Evolutionary conservation across 2,888 invertebrate species (phyloP), one percentile per base, ranked within the genome.

Genomic region (Xanthostigma xanthostigma): DNA sequence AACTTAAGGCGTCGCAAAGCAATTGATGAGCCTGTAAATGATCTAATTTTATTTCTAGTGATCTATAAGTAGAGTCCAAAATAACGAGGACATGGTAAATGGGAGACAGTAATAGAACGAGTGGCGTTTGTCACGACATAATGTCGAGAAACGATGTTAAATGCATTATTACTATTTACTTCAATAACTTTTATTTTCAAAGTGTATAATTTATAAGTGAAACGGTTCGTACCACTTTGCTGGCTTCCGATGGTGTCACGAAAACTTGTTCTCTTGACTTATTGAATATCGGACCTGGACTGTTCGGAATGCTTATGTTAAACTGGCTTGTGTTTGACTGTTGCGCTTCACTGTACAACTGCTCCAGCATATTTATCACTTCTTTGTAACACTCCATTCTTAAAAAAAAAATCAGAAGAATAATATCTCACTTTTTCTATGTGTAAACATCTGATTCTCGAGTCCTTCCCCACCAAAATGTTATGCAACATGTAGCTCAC

Each of bases 331-430:
- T 50, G 46, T 50, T 49, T 39, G 52, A 48, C 44, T 43, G 44
- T 3, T 39, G 44, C 9, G 75, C 75, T 54, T 76, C 75, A 56
- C 76, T 75, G 55, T 80, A 79, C 13, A 84, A 62, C 44, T 77
- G 75, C 59, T 88, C 86, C 46, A 90, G 64, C 64, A 89, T 85
- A 33, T 77, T 74, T 45, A 85, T 82, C 27, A 95, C 80, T 66
- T 91, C 86, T 57, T 87, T 86, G 64, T 94, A 95, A 59, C 89
- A 85, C 60, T 88, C 87, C 79, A 86, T 80, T 59, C 93, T 90
- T 60, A 27, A 69, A 64, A 49, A 33, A 53, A 50, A 49, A 53
- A 49, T 46, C 38, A 49, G 50, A 48, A 43, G 10, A 45, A 46
- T 46, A 12, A 45, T 45, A 47, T 42, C 39, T 36, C 17, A 36